Evolutionary conservation across 2,797 vertebrate genomes (phyloP).

Genomic region (Yasuhikotakia modesta): DNA sequence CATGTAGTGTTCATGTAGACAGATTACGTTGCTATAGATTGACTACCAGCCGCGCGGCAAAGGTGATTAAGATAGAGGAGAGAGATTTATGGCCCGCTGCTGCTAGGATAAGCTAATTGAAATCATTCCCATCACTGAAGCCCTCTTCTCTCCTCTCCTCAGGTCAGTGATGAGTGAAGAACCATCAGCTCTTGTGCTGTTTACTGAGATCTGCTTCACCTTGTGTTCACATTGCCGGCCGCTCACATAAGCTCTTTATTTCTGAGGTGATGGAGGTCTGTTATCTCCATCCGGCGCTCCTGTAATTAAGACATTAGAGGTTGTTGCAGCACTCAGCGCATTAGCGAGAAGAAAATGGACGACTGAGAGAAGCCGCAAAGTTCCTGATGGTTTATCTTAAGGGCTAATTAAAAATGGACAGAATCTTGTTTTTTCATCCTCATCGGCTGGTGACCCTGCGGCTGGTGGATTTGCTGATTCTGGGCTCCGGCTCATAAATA

Average conservation of each 20-base stretch:
- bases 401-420: slow-evolving; percentile 66
- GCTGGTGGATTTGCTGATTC: slow-evolving; percentile 38
- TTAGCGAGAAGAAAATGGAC: slow-evolving; percentile 59
- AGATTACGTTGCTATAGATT: slow-evolving; percentile 37
- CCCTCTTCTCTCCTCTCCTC: slow-evolving; percentile 41
- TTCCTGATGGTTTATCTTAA: slow-evolving; percentile 68
- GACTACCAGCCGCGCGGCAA: slow-evolving; percentile 23
- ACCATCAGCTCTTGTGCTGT: slow-evolving; percentile 26
- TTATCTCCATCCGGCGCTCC: slow-evolving; percentile 59
- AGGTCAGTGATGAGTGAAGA: slow-evolving; percentile 30
- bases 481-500: slow-evolving; percentile 50
- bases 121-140: slow-evolving; percentile 43
- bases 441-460: slow-evolving; percentile 4
- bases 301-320: slow-evolving; percentile 70
- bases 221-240: slow-evolving; percentile 47
- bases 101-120: slow-evolving; percentile 48
- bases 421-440: slow-evolving; percentile 53
- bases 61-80: slow-evolving; percentile 48
- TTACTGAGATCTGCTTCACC: slow-evolving; percentile 47
- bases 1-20: slow-evolving; percentile 37
- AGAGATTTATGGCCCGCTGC: slow-evolving; percentile 41
- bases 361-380: slow-evolving; percentile 48
- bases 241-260: slow-evolving; percentile 36
- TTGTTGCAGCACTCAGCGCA: slow-evolving; percentile 66
- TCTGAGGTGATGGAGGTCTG: slow-evolving; percentile 29